Conservation (phyloP, 2,797 vertebrate species). For the Columba guinea region DNA sequence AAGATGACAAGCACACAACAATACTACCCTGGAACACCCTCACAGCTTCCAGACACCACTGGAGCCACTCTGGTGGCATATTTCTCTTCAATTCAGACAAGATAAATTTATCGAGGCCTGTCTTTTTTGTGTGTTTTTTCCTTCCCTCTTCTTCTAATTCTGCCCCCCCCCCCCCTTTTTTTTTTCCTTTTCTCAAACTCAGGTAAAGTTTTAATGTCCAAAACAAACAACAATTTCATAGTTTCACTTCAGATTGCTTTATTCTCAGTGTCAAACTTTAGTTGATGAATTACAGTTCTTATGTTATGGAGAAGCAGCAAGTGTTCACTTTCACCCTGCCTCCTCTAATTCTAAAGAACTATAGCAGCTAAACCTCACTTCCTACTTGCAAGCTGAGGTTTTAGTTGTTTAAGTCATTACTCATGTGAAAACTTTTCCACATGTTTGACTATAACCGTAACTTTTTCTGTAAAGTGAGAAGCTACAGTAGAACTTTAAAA, state of each 20-base stretch:
- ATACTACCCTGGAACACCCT: background rate
- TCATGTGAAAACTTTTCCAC: background rate
- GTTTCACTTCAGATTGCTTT: background rate
- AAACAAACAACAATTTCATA: background rate
- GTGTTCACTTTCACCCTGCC: background rate
- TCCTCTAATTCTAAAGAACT: background rate
- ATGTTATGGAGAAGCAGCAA: background rate
- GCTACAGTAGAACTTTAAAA: background rate
- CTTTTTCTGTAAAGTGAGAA: background rate
- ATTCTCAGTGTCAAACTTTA: background rate
- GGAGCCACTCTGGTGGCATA: background rate
- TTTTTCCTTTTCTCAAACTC: background rate
- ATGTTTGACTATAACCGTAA: background rate
- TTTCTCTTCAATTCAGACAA: background rate
- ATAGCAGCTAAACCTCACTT: background rate
- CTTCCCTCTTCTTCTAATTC: background rate
- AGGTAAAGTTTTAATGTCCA: background rate
- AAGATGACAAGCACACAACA: accelerated
- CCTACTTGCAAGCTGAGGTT: background rate
- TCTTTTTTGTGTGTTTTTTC: background rate
- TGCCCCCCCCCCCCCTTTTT: too few relatives aligned
- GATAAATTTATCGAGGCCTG: background rate
- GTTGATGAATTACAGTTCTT: background rate
- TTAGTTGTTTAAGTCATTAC: background rate
- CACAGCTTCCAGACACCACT: background rate